Base-by-base conservation (phyloP, 2,797 vertebrate genomes). In the Mus caroli region DNA sequence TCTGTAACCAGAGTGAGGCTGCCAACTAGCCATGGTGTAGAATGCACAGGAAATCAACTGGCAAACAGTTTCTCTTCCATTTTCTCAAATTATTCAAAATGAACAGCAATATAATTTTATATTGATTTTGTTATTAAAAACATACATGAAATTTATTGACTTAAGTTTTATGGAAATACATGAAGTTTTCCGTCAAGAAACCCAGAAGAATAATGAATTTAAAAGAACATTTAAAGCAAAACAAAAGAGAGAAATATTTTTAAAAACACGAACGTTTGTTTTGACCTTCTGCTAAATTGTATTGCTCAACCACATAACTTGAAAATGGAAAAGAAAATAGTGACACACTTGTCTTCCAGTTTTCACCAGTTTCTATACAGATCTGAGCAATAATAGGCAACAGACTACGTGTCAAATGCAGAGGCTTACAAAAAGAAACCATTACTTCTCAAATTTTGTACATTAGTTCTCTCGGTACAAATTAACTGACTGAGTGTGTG, bases 251-350 rank as follows among this genome's bases (percentile, higher is more conserved):
- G 11, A 79, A 82, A 8, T 94, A 90, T 94, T 91, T 71, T 92
- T 93, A 91, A 22, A 64, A 90, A 88, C 58, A 58, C 10, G 13
- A 79, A 94, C 83, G 88, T 97, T 95, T 94, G 90, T 89, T 87
- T 54, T 95, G 90, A 96, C 90, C 92, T 97, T 96, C 91, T 82
- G 58, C 80, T 96, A 88, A 94, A 93, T 92, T 26, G 43, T 77
- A 37, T 80, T 97, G 82, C 40, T 82, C 31, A 40, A 71, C 93
- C 83, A 88, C 37, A 93, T 46, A 89, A 79, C 86, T 90, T 77
- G 50, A 58, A 31, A 95, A 90, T 60, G n/a, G 11, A 82, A 96
- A 93, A 85, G 40, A 64, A 94, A 85, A 79, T 79, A 43, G 77
- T 71, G 26, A 69, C 76, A 50, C 62, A 56, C 31, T 62, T 67